Conservation (phyloP, 1,140 invertebrate species). For the Protaetia brevitarsis region DNA sequence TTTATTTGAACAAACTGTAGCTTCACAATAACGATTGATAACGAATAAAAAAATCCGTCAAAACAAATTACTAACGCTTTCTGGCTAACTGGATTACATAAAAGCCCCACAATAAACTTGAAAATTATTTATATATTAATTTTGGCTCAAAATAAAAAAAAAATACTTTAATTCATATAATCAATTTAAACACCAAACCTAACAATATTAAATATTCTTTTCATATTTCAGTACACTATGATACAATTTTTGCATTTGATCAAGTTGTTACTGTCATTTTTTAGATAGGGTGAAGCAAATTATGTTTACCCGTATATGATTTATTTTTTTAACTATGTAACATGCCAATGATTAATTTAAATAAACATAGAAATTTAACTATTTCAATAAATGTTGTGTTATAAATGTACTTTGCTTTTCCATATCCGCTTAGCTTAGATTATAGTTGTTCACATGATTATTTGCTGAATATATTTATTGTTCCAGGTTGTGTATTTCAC, state of each 20-base stretch:
- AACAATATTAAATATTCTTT: background rate
- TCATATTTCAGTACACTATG: constrained; percentile 26
- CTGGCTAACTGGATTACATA: too few relatives aligned
- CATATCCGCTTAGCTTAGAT: too few relatives aligned
- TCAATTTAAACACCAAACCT: background rate
- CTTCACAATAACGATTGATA: too few relatives aligned
- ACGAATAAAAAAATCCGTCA: too few relatives aligned
- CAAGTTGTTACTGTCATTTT: background rate
- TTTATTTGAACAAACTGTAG: too few relatives aligned
- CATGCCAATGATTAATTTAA: background rate
- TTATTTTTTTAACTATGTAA: background rate
- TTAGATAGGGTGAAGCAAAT: background rate
- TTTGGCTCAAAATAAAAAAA: background rate
- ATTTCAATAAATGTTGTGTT: too few relatives aligned
- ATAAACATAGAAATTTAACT: background rate
- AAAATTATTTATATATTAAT: too few relatives aligned
- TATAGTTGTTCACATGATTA: too few relatives aligned
- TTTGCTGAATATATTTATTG: too few relatives aligned
- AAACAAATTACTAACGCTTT: too few relatives aligned
- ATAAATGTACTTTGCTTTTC: background rate
- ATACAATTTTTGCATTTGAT: background rate
- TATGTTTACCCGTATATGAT: background rate
- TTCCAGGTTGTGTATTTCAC: constrained; percentile 92
- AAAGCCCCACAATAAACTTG: too few relatives aligned
- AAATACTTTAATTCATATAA: background rate